Evolutionary conservation across 2,797 vertebrate species (phyloP), one percentile per base, ranked within the genome.

Genomic region (Rhincodon typus): DNA sequence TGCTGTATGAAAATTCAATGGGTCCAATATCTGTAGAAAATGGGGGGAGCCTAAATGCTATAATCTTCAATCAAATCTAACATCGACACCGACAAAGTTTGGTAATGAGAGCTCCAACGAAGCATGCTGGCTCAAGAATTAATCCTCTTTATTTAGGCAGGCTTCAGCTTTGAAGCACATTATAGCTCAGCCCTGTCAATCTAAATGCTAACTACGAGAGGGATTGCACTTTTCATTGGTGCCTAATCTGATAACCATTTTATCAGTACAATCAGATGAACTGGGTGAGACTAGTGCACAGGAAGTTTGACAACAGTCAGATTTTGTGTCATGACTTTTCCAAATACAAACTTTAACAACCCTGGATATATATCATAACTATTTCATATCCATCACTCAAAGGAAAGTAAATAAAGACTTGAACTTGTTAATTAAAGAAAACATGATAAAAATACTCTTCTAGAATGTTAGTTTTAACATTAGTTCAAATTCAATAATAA

Each of bases 41-140:
- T 97, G 97, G 97, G 96, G 96, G 96, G 96, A 97, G 97, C 98
- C 98, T 99, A 99, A 99, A 98, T 98, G 98, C 98, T 98, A 98
- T 99, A 99, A 99, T 99, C 98, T 99, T 99, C 99, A 99, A 99
- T 99, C 98, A 98, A 97, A 98, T 98, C 98, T 97, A 98, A 98
- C 98, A 98, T 98, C 97, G 98, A 97, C 98, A 97, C 98, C 98
- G 98, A 98, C 98, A 98, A 98, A 98, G 97, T 98, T 97, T 97
- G 98, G 98, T 99, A 99, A 99, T 99, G 98, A 99, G 98, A 98
- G 98, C 98, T 98, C 97, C 98, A 98, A 98, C 98, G 97, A 97
- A 98, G 98, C 98, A 97, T 98, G 98, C 98, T 98, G 97, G 98
- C 98, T 96, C 97, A 98, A 97, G 97, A 98, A 98, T 98, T 98